Evolutionary conservation across 2,113 vertebrate species (phyloP).

Genomic region (Tiliqua scincoides): DNA sequence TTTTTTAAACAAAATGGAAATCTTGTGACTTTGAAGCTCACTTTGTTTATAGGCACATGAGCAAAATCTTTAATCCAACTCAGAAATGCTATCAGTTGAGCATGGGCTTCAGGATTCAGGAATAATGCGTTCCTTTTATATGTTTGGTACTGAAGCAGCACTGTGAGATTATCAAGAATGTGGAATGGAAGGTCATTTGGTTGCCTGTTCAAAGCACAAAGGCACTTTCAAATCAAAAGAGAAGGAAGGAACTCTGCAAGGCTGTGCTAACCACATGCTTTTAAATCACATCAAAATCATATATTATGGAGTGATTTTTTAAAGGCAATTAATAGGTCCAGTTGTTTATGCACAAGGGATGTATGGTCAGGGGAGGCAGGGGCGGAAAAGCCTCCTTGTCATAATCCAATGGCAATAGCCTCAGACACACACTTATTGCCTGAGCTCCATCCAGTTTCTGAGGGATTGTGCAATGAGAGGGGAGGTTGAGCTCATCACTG

Average conservation of each 20-base stretch:
- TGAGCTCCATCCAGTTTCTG: too few species aligned
- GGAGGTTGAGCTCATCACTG: too few species aligned
- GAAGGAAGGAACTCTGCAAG: too few species aligned
- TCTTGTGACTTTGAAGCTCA: conserved; percentile 29
- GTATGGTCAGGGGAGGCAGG: too few species aligned
- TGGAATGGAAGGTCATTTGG: neutral
- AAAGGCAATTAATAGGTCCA: too few species aligned
- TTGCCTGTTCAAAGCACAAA: neutral
- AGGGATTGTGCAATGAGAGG: too few species aligned
- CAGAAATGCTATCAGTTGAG: conserved; percentile 1
- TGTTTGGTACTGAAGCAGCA: conserved; percentile 47
- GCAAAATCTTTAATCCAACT: accelerated
- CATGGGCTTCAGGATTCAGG: neutral
- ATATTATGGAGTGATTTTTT: accelerated
- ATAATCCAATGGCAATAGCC: too few species aligned
- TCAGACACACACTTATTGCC: too few species aligned
- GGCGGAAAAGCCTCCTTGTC: too few species aligned
- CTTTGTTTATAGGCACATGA: neutral
- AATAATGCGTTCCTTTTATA: conserved; percentile 3
- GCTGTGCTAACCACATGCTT: neutral
- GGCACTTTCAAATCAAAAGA: neutral
- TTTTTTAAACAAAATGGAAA: conserved; percentile 22
- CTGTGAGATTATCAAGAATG: neutral
- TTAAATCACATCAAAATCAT: neutral
- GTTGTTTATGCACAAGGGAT: too few species aligned